Conservation (phyloP, 2,797 vertebrate genomes). For the Sebastolobus alascanus region DNA sequence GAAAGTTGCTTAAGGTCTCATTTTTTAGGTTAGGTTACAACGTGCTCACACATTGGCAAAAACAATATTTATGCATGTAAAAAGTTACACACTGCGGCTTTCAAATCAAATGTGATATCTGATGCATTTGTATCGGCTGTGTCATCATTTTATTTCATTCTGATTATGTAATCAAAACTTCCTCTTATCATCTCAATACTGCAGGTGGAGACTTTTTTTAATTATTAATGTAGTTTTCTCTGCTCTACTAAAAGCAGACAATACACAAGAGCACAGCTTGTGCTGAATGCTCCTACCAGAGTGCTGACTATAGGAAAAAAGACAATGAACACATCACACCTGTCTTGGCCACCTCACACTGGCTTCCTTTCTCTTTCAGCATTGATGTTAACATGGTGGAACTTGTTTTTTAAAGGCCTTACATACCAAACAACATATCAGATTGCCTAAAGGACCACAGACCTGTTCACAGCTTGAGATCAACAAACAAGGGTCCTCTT, state of each 20-base stretch:
- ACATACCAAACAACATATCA: slow-evolving; percentile 20
- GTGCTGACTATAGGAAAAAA: slow-evolving; percentile 38
- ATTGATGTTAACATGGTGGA: slow-evolving; percentile 28
- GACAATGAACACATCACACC: slow-evolving; percentile 51
- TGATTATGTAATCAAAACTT: neutral
- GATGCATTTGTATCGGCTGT: neutral
- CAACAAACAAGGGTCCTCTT: slow-evolving; percentile 34
- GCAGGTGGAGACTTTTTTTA: neutral
- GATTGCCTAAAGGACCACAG: neutral
- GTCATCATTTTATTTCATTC: neutral
- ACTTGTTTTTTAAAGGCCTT: slow-evolving; percentile 26
- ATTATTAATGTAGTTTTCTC: slow-evolving; percentile 10
- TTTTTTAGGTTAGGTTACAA: too few species aligned
- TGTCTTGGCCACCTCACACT: slow-evolving; percentile 29
- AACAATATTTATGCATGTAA: too few species aligned
- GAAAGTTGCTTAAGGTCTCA: too few species aligned
- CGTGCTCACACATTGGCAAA: too few species aligned
- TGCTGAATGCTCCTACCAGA: slow-evolving; percentile 20
- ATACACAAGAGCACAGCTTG: slow-evolving; percentile 39
- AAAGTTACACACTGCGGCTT: too few species aligned
- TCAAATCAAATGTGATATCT: neutral
- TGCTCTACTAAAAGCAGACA: slow-evolving; percentile 9
- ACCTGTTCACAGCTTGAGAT: slow-evolving; percentile 10
- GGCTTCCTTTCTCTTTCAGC: slow-evolving; percentile 1
- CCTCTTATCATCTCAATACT: neutral